Base-by-base conservation (phyloP, 2,888 invertebrate genomes). In the Idaea straminata region DNA sequence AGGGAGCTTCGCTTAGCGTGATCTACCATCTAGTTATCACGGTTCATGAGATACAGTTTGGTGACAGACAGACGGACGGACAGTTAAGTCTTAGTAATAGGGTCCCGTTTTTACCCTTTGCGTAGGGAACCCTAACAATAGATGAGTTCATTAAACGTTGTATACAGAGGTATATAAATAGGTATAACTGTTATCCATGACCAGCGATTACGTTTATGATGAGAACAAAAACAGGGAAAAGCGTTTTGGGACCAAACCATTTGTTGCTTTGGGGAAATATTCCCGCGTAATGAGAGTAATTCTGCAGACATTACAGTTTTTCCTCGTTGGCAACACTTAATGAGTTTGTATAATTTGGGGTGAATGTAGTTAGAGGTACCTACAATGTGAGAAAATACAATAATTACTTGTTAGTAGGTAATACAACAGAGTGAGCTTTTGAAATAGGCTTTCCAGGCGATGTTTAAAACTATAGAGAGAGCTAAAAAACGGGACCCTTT, bases 191-290 rank as follows among this genome's bases (percentile, higher is more conserved):
- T 61, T 64, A 65, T 65, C 59, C 60, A 62, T 64, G 65, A 64
- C 57, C 15, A 61, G 61, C 62, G 63, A 68, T 64, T 66, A 67
- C 62, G 62, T 63, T 64, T 58, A 66, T 66, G 64, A 66, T 66
- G 64, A 61, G 25, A 36, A 60, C 64, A 68, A 68, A 72, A 72
- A 74, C 69, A 57, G 62, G 57, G 59, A 13, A 47, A 47, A 47
- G 25, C 59, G 13, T 59, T 59, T 59, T 59, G 25, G 59, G 59
- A 47, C 47, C 47, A 47, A 47, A 47, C 47, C 47, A 47, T 47
- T 47, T 47, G 47, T 25, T 25, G 59, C 59, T 25, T 58, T 58
- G 58, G 58, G 58, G 13, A 59, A 16, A 59, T 34, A 25, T 59
- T 15, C 34, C 34, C 13, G 4, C 25, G 25, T 59, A 59, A 59